Base-by-base conservation (phyloP, 37 sponge, comb jelly and placozoan species). In the Diacarnus erythraeanus region DNA sequence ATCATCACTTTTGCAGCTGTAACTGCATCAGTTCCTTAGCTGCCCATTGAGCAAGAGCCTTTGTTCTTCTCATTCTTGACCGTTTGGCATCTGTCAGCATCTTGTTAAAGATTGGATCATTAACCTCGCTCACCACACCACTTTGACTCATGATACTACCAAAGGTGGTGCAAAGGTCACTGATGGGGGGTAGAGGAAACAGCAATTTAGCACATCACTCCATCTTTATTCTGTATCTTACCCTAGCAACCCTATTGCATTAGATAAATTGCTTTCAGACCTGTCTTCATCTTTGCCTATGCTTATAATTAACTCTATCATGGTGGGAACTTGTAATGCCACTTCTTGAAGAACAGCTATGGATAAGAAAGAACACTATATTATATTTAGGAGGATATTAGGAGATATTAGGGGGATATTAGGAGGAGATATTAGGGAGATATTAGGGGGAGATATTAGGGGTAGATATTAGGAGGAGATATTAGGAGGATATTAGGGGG, bases 171-270 rank as follows among this genome's bases (percentile, higher is more conserved):
- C 77, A 83, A 31, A 93, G 60, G 74, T 93, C 94, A 42, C 95
- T 92, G 64, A 12, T 21, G 18, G 12, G 18, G 18, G 18, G 57
- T 54, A 54, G 57, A 54, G 18, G 18, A 12, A 21, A 12, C 57
- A 54, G 18, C 18, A 54, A 18, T 54, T 12, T 12, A 54, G n/a
- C n/a, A n/a, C n/a, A 31, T 26, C 17, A 3, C 68, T 3, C 68
- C 18, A 31, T 10, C 64, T 26, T 10, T 21, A 64, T 10, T 26
- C 23, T 38, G 6, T 40, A 9, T 54, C 91, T 72, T 29, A 96
- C 97, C 98, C 99, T 10, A 99, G 64, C 9, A 99, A 77, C 6
- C 99, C 99, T 72, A 91, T 84, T 69, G 81, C 69, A 27, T 70
- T 57, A 10, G 93, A 77, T 1, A 88, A 71, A 64, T 69, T 84